phyloP scores from a whole-genome alignment of 92 coral and sea anemone species.

The Pocillopora grandis region DNA sequence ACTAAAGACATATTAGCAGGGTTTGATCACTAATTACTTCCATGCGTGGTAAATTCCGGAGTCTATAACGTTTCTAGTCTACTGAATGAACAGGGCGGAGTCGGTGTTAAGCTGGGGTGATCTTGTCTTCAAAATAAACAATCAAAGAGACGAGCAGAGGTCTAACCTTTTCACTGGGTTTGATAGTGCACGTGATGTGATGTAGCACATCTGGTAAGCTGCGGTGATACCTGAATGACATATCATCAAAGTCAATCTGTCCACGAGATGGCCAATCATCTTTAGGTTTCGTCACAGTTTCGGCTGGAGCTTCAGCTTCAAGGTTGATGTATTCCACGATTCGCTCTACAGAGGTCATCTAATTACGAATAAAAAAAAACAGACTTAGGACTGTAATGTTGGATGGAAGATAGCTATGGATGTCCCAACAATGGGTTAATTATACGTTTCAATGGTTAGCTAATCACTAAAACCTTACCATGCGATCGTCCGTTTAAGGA shows the following conservation, averaged over 20 bases:
- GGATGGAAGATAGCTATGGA: background rate
- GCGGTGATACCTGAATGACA: constrained; percentile 82
- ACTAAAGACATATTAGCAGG: too few relatives aligned
- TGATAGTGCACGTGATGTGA: constrained; percentile 72
- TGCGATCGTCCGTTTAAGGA: too few relatives aligned
- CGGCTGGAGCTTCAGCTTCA: constrained; percentile 74
- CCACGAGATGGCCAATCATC: constrained; percentile 86
- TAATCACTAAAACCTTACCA: too few relatives aligned
- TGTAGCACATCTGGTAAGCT: constrained; percentile 78
- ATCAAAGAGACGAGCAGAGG: background rate
- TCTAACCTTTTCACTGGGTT: constrained; percentile 81
- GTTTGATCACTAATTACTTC: too few relatives aligned
- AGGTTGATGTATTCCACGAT: constrained; percentile 81
- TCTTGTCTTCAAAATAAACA: background rate
- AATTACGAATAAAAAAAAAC: background rate
- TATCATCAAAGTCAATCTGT: constrained; percentile 70
- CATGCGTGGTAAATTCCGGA: too few relatives aligned
- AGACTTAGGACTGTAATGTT: background rate
- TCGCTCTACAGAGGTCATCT: constrained; percentile 98
- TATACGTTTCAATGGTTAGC: too few relatives aligned
- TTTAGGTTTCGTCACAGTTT: constrained; percentile 73
- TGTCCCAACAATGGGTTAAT: too few relatives aligned
- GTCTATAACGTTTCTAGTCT: too few relatives aligned
- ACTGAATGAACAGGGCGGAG: too few relatives aligned
- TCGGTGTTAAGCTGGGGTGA: background rate